Conservation (phyloP, 2,888 invertebrate genomes). For the Macropis europaea region DNA sequence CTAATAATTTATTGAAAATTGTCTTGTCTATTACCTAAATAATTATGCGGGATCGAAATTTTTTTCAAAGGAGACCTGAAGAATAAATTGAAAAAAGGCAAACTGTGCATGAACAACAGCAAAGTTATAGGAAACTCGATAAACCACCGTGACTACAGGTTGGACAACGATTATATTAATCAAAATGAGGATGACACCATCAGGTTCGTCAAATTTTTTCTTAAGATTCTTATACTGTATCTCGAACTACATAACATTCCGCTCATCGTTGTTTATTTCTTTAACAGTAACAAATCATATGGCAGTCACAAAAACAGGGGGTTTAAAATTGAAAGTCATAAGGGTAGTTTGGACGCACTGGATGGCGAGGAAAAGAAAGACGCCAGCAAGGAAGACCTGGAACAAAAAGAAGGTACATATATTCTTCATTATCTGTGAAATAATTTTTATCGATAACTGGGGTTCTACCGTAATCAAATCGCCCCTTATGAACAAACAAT, state of each 20-base stretch:
- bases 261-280: constrained; percentile 15
- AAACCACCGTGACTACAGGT: constrained; percentile 88
- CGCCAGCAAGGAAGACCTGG: constrained; percentile 94
- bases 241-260: not conserved
- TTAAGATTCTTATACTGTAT: not conserved
- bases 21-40: not conserved
- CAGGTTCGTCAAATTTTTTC: constrained; percentile 71
- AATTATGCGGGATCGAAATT: constrained; percentile 40
- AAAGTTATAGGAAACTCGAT: constrained; percentile 90
- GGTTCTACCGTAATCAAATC: no score
- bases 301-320: constrained; percentile 95
- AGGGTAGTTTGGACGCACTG: constrained; percentile 92
- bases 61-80: constrained; percentile 86
- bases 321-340: constrained; percentile 95
- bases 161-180: constrained; percentile 87
- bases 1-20: no score
- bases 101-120: constrained; percentile 90
- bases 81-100: constrained; percentile 90
- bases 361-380: constrained; percentile 93
- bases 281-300: constrained; percentile 91
- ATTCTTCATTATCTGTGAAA: not conserved
- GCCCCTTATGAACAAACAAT: no score
- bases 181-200: constrained; percentile 83
- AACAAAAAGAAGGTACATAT: constrained; percentile 84
- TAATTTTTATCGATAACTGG: no score